These are phyloP conservation scores for Centroberyx gerrardi DNA, from an alignment of 2,797 vertebrate species.

Conservation along the genomic window DNA sequence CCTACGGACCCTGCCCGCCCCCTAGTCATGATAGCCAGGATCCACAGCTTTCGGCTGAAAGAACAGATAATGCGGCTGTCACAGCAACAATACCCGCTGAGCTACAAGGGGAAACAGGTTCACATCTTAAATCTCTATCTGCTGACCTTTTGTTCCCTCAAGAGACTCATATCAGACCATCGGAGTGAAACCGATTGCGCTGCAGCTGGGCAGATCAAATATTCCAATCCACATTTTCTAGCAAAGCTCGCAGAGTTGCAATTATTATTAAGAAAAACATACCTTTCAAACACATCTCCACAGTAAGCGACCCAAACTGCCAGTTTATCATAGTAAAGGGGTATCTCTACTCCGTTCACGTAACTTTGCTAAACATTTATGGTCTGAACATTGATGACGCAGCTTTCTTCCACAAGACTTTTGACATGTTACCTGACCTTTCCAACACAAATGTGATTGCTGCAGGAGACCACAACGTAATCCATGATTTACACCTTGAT, in stretches of 20 bases:
- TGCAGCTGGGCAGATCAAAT: neutral
- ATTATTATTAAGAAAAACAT: slow-evolving; percentile 2
- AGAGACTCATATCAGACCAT: neutral
- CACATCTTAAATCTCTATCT: neutral
- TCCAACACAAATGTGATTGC: too few species aligned
- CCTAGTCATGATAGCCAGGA: neutral
- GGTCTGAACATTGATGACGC: neutral
- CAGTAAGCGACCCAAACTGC: too few species aligned
- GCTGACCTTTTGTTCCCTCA: neutral
- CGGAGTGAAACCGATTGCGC: neutral
- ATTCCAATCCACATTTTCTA: neutral
- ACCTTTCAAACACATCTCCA: neutral
- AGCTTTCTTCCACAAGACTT: too few species aligned
- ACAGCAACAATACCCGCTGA: neutral
- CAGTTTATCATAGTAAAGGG: neutral
- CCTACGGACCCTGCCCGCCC: neutral
- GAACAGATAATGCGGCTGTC: neutral
- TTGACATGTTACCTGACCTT: too few species aligned
- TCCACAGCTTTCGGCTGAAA: neutral
- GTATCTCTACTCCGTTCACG: neutral
- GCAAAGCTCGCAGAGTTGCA: neutral
- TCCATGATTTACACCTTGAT: too few species aligned
- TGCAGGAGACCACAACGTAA: too few species aligned
- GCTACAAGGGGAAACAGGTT: neutral
- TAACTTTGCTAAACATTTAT: neutral